Base-by-base conservation (phyloP, 2,113 vertebrate species). In the Numida meleagris region DNA sequence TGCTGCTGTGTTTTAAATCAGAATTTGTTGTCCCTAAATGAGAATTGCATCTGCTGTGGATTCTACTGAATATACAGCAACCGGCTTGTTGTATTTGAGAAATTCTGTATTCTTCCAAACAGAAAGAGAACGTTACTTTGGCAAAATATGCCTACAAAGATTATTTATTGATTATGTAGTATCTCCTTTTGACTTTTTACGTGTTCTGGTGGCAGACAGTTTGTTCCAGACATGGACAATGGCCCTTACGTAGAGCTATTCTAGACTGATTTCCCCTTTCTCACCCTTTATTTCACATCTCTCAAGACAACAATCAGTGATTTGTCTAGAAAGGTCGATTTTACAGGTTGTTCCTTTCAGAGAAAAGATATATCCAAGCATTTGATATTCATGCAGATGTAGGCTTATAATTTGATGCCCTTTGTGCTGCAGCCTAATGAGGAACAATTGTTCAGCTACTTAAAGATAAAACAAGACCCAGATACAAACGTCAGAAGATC, bases 41-140 rank as follows among this genome's bases (percentile, higher is more conserved):
- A 40, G 70, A 59, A 8, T 34, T 36, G 14, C 5, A 3, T 21
- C 23, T 33, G 18, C 13, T 51, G 5, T n/a, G 62, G 29, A 15
- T 68, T 66, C 15, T 36, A 62, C 18, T 40, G 61, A 33, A 4
- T 13, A 2, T 19, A 55, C 8, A 25, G 9, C 33, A 42, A 2
- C 0, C 2, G 51, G 19, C 18, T 68, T 17, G 23, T 23, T 45
- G 24, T 9, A n/a, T 79, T 19, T 55, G 48, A 55, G 34, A 40
- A 40, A 17, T 15, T 8, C 0, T 0, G 4, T 1, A 1, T 31
- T 82, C 57, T 76, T 73, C 34, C 38, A 42, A 59, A 76, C 0
- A 7, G 53, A 14, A 86, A 76, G 40, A 70, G 79, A 90, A 61
- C 23, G 17, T 75, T n/a, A 25, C 9, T 84, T 29, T 1, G 5